Base-by-base conservation (phyloP, 1,140 invertebrate genomes). In the Monomorium pharaonis region DNA sequence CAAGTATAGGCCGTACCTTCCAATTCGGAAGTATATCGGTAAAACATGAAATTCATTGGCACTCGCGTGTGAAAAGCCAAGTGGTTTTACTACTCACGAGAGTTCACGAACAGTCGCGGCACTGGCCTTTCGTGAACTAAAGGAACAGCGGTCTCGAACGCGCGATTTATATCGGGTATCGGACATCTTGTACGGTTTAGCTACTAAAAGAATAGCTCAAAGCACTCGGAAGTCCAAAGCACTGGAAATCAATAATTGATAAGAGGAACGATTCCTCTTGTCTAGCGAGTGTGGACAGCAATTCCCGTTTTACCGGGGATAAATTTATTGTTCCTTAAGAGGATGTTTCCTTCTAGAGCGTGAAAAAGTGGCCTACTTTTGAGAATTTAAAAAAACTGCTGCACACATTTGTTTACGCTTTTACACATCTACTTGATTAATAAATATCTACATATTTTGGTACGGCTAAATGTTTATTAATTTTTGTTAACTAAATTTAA, bases 241-340 rank as follows among this genome's bases (percentile, higher is more conserved):
- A 49, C 30, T 51, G 72, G 47, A 84, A 84, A 84, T 77, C 81
- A 63, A 84, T 84, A 84, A 84, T 84, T 84, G 81, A 84, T 84
- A 84, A 84, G 72, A 63, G 81, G 33, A 54, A 49, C 81, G 60
- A 84, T 84, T 77, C 60, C 54, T 84, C 72, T 84, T 84, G 81
- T 84, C 72, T 42, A 49, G 56, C 47, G 72, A 51, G 60, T 49
- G 58, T 37, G 81, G 58, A 77, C 60, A 51, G 56, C 81, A 42
- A 84, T 84, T 76, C 80, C 33, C 54, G 21, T 21, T 76, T 14
- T n/a, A 33, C 14, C 9, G 27, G 30, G 72, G 2, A 24, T 63
- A 27, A 72, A 62, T 84, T 84, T 77, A 77, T 30, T 27, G 81
- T 42, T 77, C 10, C 33, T 84, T 63, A 77, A 84, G 62, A 12